Percentiles rank a stretch among this genome's conserved stretches.
Conservation (phyloP, 1,140 invertebrate genomes). For the Drosophila seguyi region DNA sequence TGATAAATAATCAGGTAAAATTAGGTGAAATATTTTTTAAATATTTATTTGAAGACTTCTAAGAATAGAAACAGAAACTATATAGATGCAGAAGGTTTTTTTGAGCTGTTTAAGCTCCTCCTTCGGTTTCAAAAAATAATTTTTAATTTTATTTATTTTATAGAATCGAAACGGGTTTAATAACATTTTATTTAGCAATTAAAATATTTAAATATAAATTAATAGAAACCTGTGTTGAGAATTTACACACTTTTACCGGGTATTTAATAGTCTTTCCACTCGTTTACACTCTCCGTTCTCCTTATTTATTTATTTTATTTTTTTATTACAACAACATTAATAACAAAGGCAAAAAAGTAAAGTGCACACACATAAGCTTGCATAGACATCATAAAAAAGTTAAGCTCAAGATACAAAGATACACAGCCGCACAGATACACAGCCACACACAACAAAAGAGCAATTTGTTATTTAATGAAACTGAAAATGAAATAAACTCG, state of each 20-base stretch:
- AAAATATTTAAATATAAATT: too few relatives aligned
- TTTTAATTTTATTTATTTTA: too few relatives aligned
- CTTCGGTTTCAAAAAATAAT: too few relatives aligned
- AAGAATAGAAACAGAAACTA: too few relatives aligned
- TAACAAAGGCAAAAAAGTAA: conserved; percentile 36
- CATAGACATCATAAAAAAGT: conserved; percentile 56
- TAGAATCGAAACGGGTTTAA: too few relatives aligned
- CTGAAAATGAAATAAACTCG: conserved; percentile 63
- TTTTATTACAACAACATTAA: conserved; percentile 51
- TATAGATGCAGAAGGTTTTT: too few relatives aligned
- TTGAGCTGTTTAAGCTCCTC: too few relatives aligned
- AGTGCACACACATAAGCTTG: conserved; percentile 50
- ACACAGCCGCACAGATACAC: conserved; percentile 14
- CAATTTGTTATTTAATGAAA: conserved; percentile 70
- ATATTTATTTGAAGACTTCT: neutral
- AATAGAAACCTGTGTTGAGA: neutral
- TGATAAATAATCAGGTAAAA: neutral
- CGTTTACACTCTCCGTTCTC: neutral
- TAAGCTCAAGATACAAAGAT: conserved; percentile 50
- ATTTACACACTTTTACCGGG: neutral
- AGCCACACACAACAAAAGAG: conserved; percentile 56
- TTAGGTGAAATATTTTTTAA: neutral
- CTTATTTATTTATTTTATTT: conserved; percentile 6
- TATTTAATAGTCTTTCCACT: neutral
- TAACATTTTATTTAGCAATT: too few relatives aligned